These are phyloP conservation scores for Eristalis arbustorum DNA, from an alignment of 2,888 invertebrate species.

Conservation along the genomic window DNA sequence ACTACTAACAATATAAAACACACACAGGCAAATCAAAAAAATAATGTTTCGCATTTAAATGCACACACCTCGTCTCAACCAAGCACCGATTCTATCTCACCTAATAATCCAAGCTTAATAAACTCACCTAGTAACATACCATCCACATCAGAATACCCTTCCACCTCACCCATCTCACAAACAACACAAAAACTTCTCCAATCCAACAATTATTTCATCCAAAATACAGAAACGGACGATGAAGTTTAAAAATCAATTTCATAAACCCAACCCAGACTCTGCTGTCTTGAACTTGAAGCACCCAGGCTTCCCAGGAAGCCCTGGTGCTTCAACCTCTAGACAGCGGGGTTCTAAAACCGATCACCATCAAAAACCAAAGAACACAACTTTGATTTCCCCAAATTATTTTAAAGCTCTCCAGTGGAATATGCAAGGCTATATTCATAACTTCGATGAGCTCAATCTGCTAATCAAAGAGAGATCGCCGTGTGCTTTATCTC, in stretches of 20 bases:
- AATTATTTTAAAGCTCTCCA: neutral
- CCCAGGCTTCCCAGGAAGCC: no score
- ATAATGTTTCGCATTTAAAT: neutral
- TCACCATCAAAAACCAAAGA: no score
- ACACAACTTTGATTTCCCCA: no score
- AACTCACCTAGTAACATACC: neutral
- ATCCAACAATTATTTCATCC: neutral
- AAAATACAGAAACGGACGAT: neutral
- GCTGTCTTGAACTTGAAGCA: neutral
- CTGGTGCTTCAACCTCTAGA: no score
- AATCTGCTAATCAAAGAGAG: slow-evolving; percentile 22
- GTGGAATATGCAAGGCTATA: slow-evolving; percentile 17
- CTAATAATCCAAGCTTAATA: neutral
- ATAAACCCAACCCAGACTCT: neutral
- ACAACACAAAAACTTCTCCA: neutral
- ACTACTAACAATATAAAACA: neutral
- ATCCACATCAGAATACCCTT: neutral
- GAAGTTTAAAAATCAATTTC: neutral
- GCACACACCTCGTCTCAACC: neutral
- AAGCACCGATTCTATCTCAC: neutral
- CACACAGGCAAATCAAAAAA: neutral
- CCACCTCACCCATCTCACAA: neutral
- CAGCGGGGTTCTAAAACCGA: no score
- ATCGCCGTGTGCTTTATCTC: slow-evolving; percentile 7
- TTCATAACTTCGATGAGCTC: slow-evolving; percentile 29